These are phyloP conservation scores for Pagetopsis macropterus DNA, from an alignment of 2,797 vertebrate species.

Conservation along the genomic window DNA sequence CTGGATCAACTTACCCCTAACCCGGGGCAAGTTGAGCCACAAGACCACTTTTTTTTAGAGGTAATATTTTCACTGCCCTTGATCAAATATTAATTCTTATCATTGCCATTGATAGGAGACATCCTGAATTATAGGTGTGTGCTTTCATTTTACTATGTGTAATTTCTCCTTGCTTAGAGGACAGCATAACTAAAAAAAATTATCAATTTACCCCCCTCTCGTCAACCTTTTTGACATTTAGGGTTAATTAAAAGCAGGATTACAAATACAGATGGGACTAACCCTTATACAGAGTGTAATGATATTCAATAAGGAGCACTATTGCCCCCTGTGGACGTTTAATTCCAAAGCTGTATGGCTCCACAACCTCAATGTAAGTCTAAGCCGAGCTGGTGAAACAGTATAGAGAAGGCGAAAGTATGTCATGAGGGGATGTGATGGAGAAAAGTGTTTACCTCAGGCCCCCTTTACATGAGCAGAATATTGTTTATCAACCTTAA, in stretches of 20 bases:
- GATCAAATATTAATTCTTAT: no score
- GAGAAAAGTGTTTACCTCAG: not conserved
- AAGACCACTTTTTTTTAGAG: no score
- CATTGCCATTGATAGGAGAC: no score
- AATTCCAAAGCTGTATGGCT: constrained; percentile 1
- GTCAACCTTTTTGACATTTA: no score
- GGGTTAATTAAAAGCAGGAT: not conserved
- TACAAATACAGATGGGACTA: not conserved
- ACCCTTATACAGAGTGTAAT: not conserved
- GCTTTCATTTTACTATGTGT: no score
- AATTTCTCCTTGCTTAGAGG: no score
- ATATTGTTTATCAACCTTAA: not conserved
- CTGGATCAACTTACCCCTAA: no score
- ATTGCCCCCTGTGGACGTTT: constrained; percentile 71
- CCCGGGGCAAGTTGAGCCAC: no score
- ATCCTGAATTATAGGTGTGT: no score
- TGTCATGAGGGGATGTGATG: not conserved
- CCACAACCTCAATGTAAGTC: not conserved
- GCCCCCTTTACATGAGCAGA: not conserved
- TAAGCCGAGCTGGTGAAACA: not conserved
- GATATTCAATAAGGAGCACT: constrained; percentile 46
- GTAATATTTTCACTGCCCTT: no score
- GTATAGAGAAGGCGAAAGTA: not conserved
- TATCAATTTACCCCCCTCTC: no score
- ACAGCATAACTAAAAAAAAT: no score